Percentiles rank a stretch among this genome's conserved stretches.
These are phyloP conservation scores for Xylocampa areola DNA, from an alignment of 2,888 invertebrate species.

Conservation along the genomic window DNA sequence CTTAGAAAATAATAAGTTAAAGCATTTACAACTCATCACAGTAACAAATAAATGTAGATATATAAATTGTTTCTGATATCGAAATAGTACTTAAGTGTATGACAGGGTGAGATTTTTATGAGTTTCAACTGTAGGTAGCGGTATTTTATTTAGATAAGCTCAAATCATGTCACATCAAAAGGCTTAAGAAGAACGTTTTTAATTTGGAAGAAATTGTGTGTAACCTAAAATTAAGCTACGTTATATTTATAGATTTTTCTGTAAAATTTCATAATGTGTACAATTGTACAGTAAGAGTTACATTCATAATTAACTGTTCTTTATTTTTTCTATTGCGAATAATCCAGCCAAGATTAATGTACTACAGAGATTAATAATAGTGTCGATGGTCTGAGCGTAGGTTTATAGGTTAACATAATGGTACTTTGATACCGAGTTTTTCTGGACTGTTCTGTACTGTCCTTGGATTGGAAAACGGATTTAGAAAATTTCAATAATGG, in stretches of 20 bases:
- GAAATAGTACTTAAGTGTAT: slow-evolving; percentile 60
- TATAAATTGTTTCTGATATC: slow-evolving; percentile 42
- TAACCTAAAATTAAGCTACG: background rate
- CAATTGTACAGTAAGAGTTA: slow-evolving; percentile 22
- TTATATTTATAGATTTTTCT: slow-evolving; percentile 7
- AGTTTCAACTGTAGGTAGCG: slow-evolving; percentile 50
- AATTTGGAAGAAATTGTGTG: slow-evolving; percentile 25
- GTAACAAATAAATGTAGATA: slow-evolving; percentile 43
- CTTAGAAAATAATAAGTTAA: slow-evolving; percentile 32
- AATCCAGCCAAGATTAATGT: slow-evolving; percentile 1
- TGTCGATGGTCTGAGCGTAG: slow-evolving; percentile 5
- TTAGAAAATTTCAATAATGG: too few relatives aligned
- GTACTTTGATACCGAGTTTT: slow-evolving; percentile 23
- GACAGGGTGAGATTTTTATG: slow-evolving; percentile 63
- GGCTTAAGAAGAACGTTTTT: slow-evolving; percentile 17
- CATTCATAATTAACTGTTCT: slow-evolving; percentile 16
- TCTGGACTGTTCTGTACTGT: slow-evolving; percentile 1
- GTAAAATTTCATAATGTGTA: slow-evolving; percentile 25
- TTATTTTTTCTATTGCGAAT: background rate
- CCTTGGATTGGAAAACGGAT: background rate
- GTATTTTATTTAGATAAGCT: slow-evolving; percentile 51
- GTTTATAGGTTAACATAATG: slow-evolving; percentile 6
- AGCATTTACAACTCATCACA: slow-evolving; percentile 61
- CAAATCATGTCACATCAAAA: slow-evolving; percentile 41
- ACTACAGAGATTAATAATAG: slow-evolving; percentile 32